phyloP scores from a whole-genome alignment of 1,140 invertebrate genomes.

The Trichogramma pretiosum region DNA sequence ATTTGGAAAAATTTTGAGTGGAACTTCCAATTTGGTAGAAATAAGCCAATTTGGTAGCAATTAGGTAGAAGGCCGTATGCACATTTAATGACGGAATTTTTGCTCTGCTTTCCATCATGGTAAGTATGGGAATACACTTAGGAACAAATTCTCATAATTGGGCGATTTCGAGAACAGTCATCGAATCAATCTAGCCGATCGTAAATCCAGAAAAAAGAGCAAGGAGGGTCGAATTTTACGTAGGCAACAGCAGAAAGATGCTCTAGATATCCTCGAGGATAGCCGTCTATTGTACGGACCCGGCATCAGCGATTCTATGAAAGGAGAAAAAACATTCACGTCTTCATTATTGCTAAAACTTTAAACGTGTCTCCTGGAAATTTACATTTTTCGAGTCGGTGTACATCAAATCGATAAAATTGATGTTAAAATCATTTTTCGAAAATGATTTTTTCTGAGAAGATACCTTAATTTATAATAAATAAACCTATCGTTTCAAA shows the following conservation, averaged over 20 bases:
- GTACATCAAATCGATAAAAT: no score
- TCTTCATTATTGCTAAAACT: no score
- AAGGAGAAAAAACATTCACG: no score
- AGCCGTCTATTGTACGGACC: conserved; percentile 12
- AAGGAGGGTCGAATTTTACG: conserved; percentile 12
- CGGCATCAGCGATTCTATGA: conserved; percentile 17
- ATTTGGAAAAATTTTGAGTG: conserved; percentile 8
- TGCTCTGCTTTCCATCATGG: conserved; percentile 13
- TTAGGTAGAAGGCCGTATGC: no score
- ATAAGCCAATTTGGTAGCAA: conserved; percentile 13
- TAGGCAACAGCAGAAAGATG: conserved; percentile 12
- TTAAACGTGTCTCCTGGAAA: no score
- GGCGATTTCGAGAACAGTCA: background rate
- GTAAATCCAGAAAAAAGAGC: conserved; percentile 4
- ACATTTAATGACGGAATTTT: conserved; percentile 9
- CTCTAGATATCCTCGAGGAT: conserved; percentile 7
- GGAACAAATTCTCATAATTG: conserved; percentile 5
- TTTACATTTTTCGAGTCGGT: no score
- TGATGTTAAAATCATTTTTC: no score
- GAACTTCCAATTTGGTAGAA: background rate
- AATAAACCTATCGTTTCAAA: no score
- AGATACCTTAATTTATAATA: no score
- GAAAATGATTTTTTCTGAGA: no score
- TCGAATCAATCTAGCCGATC: conserved; percentile 17
- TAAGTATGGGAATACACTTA: conserved; percentile 5